A percentile compares a stretch with the other conserved stretches of the same genome.
These are phyloP conservation scores for Scaptodrosophila lebanonensis DNA, from an alignment of 1,140 invertebrate genomes.

Conservation along the genomic window DNA sequence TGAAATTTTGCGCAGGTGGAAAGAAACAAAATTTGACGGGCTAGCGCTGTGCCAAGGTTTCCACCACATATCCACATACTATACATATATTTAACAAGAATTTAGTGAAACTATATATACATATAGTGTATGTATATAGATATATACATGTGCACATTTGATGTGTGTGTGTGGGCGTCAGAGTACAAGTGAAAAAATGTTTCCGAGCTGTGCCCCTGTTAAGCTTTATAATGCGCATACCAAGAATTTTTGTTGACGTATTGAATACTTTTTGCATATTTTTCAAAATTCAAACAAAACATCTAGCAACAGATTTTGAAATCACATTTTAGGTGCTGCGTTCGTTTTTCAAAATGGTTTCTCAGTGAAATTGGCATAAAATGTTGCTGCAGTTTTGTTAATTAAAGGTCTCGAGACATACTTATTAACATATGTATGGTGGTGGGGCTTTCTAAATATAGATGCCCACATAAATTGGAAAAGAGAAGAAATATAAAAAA, in stretches of 20 bases:
- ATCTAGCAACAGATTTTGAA: conserved; percentile 18
- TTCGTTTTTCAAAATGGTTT: too few relatives aligned
- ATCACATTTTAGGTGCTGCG: conserved; percentile 29
- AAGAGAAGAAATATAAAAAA: too few relatives aligned
- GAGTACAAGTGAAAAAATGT: conserved; percentile 52
- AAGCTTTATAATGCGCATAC: conserved; percentile 69
- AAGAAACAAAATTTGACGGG: conserved; percentile 58
- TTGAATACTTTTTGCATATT: conserved; percentile 66
- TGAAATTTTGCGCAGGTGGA: conserved; percentile 67
- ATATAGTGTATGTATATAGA: conserved; percentile 10
- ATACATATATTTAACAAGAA: conserved; percentile 48
- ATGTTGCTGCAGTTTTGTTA: background rate
- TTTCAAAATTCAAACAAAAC: conserved; percentile 22
- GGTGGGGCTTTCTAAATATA: conserved; percentile 2
- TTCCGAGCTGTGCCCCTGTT: conserved; percentile 70
- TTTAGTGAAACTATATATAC: conserved; percentile 47
- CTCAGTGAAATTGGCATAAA: conserved; percentile 34
- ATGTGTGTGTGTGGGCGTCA: conserved; percentile 53
- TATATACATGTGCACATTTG: conserved; percentile 22
- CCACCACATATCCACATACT: conserved; percentile 17
- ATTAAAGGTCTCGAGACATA: conserved; percentile 3
- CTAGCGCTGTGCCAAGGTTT: conserved; percentile 50
- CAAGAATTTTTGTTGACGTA: conserved; percentile 71
- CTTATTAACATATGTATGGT: conserved; percentile 21
- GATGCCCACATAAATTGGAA: conserved; percentile 14